Percentiles rank a stretch among this genome's conserved stretches.
phyloP scores from a whole-genome alignment of 2,113 vertebrate genomes.

The Zosterops japonicus region DNA sequence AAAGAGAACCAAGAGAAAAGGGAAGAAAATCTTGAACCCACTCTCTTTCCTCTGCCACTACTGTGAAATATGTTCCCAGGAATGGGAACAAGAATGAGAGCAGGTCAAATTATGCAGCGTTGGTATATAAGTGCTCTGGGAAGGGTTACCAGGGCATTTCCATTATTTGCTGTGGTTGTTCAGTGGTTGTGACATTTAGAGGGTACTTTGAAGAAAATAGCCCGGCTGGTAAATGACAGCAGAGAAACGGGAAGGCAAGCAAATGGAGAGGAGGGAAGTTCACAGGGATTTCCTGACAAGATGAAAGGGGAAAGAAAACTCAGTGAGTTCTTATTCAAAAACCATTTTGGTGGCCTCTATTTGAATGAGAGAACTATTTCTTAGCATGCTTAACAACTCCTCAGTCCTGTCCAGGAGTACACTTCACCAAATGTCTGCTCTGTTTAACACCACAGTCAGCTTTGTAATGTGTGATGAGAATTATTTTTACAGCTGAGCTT shows the following conservation, averaged over 20 bases:
- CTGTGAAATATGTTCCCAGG: background rate
- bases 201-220: constrained; percentile 57
- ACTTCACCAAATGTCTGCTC: constrained; percentile 21
- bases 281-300: constrained; percentile 50
- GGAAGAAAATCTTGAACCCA: background rate
- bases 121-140: constrained; percentile 3
- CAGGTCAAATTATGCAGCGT: constrained; percentile 9
- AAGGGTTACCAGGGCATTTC: constrained; percentile 58
- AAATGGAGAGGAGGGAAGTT: constrained; percentile 52
- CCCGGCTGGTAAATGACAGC: constrained; percentile 38
- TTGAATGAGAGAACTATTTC: background rate
- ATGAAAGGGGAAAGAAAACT: constrained; percentile 48
- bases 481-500: constrained; percentile 62
- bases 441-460: constrained; percentile 11
- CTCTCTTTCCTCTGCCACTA: background rate
- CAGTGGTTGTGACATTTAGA: constrained; percentile 55
- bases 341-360: constrained; percentile 16
- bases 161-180: constrained; percentile 44
- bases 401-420: background rate
- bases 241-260: constrained; percentile 52
- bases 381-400: background rate
- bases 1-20: constrained; percentile 37
- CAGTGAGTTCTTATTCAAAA: constrained; percentile 35
- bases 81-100: background rate
- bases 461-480: constrained; percentile 33